These are phyloP conservation scores for Penaeus japonicus DNA, from an alignment of 1,140 invertebrate species.

Conservation along the genomic window DNA sequence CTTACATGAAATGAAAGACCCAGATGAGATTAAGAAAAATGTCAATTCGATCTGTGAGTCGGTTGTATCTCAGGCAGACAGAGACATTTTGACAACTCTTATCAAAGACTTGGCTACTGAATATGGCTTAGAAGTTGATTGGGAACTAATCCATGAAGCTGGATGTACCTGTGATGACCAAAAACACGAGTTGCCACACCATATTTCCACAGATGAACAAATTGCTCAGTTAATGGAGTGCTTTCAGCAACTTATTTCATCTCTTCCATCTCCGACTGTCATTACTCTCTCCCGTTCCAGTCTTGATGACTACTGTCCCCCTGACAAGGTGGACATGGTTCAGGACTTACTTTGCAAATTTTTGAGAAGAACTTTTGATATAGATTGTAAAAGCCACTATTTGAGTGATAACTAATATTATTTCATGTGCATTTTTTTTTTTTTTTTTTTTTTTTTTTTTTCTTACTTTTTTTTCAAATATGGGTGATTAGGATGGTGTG, in stretches of 20 bases:
- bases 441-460: no score
- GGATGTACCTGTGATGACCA: slow-evolving; percentile 85
- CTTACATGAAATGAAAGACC: slow-evolving; percentile 41
- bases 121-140: slow-evolving; percentile 72
- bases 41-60: slow-evolving; percentile 37
- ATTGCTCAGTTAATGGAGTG: slow-evolving; percentile 72
- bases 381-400: slow-evolving; percentile 34
- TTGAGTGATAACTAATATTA: no score
- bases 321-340: slow-evolving; percentile 77
- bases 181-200: slow-evolving; percentile 77
- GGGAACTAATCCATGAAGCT: slow-evolving; percentile 80
- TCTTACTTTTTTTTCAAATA: no score
- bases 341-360: slow-evolving; percentile 65
- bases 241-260: slow-evolving; percentile 71
- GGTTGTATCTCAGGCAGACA: background rate
- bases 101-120: slow-evolving; percentile 33
- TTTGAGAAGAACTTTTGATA: slow-evolving; percentile 25
- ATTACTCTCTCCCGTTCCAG: slow-evolving; percentile 77
- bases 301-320: slow-evolving; percentile 88
- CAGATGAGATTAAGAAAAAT: slow-evolving; percentile 23
- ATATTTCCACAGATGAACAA: slow-evolving; percentile 76
- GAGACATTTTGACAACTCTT: background rate
- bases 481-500: no score
- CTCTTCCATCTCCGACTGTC: slow-evolving; percentile 74
- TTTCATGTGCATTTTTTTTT: no score